Conservation (phyloP, 2,888 invertebrate species). For the Drepana falcataria region DNA sequence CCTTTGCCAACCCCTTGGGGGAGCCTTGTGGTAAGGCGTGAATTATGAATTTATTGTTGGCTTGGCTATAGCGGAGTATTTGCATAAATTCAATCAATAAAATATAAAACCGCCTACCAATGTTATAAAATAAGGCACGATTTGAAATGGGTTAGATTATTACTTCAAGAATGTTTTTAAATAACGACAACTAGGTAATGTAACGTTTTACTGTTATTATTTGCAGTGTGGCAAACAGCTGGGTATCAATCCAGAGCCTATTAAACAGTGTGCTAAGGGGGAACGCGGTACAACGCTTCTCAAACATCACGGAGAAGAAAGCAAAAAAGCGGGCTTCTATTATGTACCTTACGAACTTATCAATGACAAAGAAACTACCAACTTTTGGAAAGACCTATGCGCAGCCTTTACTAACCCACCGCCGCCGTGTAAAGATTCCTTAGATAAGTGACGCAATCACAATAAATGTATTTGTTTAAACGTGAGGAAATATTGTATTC, state of each 20-base stretch:
- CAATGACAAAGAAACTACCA: constrained; percentile 24
- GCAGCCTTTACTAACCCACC: constrained; percentile 35
- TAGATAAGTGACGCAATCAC: background rate
- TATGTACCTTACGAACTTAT: constrained; percentile 39
- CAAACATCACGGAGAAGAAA: constrained; percentile 35
- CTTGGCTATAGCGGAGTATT: too few species aligned
- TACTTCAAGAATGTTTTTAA: too few species aligned
- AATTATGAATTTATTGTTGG: too few species aligned
- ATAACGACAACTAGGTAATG: too few species aligned
- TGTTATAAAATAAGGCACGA: too few species aligned
- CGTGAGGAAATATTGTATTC: too few species aligned
- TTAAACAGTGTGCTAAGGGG: constrained; percentile 45
- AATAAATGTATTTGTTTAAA: too few species aligned
- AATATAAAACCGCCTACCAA: too few species aligned
- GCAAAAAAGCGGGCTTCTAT: constrained; percentile 21
- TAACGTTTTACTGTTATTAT: constrained; percentile 1
- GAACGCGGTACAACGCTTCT: constrained; percentile 28
- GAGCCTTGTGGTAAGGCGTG: too few species aligned
- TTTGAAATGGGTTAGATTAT: too few species aligned
- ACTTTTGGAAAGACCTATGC: constrained; percentile 38
- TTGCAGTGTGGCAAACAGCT: constrained; percentile 42
- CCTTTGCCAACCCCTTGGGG: too few species aligned
- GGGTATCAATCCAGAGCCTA: constrained; percentile 25
- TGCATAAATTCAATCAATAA: too few species aligned
- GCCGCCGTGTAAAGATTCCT: constrained; percentile 18